Base-by-base conservation (phyloP, 1,140 invertebrate species). In the Telenomus remus region DNA sequence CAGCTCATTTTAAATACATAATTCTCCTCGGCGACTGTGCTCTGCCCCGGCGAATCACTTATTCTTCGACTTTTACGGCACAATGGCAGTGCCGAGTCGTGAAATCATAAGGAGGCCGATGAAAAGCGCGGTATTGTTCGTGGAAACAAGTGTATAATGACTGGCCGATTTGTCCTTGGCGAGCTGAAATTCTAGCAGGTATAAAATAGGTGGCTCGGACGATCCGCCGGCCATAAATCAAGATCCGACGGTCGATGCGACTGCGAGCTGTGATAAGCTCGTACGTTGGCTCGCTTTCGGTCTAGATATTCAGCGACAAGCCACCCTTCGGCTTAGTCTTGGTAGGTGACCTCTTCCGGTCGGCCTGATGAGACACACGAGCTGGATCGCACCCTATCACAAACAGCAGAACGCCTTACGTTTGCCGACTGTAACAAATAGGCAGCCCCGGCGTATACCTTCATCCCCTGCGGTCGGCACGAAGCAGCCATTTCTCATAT, bases 401-500 rank as follows among this genome's bases (percentile, higher is more conserved):
- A 78, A 59, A 71, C 63, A 61, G 60, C 57, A 70, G 53, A 79
- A 83, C 81, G 74, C 70, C 73, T 77, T 81, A 79, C 79, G 78
- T 84, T 82, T 82, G 66, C 81, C 75, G 53, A 80, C 69, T 81
- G 78, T 85, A 84, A 85, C 84, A 80, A 82, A 85, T 83, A 84
- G 82, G 71, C 82, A 77, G 80, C 75, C 56, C 49, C 53, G 53
- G 76, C 64, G 79, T 27, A 27, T 27, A 27, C 79, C 79, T 82
- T 81, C 80, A 78, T 80, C 78, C 86, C 86, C 83, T 78, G 81
- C 82, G 85, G 86, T 78, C 80, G 84, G 82, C 87, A 88, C 86
- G 87, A 80, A 86, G 78, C 78, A 80, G 66, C 85, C 85, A 83
- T 87, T 87, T 87, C 86, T 88, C 86, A 87, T 87, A 87, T 86